Evolutionary conservation across 2,797 vertebrate species (phyloP).

Genomic region (Mus minutoides): DNA sequence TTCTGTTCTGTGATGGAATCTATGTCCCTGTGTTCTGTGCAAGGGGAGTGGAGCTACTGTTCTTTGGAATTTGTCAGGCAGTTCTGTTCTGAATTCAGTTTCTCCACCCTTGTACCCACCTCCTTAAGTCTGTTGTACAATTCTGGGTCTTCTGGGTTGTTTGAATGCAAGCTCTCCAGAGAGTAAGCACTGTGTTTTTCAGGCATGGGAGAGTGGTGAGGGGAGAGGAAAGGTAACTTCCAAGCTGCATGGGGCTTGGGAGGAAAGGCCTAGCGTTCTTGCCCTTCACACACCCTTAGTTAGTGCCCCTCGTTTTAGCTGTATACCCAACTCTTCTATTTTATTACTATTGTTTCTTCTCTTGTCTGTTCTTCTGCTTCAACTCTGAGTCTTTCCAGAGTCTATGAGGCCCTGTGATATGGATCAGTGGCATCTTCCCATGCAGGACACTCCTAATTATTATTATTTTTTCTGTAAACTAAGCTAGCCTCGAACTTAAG

Average conservation of each 20-base stretch:
- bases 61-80: background rate
- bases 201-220: background rate
- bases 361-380: background rate
- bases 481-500: background rate
- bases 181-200: background rate
- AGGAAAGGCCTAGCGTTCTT: background rate
- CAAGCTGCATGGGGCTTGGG: too few species aligned
- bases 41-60: background rate
- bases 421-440: background rate
- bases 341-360: too few species aligned
- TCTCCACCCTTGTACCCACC: background rate
- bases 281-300: background rate
- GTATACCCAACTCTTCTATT: rapidly evolving
- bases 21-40: background rate
- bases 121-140: background rate
- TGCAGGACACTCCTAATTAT: background rate
- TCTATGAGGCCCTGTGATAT: background rate
- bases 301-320: background rate
- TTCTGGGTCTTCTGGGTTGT: background rate
- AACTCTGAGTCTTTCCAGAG: background rate
- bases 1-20: background rate
- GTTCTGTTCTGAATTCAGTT: background rate
- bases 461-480: background rate
- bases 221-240: background rate
- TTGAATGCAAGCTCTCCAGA: background rate